Conservation (phyloP, 2,888 invertebrate species). For the Oscheius sp. region DNA sequence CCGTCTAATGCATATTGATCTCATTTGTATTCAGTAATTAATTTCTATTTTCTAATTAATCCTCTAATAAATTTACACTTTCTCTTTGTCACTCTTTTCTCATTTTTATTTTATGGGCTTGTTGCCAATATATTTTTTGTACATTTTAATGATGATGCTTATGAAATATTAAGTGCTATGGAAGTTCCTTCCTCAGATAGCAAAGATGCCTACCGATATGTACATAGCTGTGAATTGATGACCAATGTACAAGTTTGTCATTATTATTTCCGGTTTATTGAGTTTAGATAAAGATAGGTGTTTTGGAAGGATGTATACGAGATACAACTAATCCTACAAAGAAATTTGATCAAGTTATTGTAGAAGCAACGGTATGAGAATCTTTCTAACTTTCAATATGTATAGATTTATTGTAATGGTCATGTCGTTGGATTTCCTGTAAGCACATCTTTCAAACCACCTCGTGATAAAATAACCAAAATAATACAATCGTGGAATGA, state of each 20-base stretch:
- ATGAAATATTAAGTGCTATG: neutral
- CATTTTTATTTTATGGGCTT: too few relatives aligned
- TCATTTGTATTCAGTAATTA: neutral
- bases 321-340: constrained; percentile 43
- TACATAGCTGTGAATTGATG: constrained; percentile 53
- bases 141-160: neutral
- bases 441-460: constrained; percentile 54
- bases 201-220: constrained; percentile 37
- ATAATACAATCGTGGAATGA: constrained; percentile 62
- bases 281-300: constrained; percentile 42
- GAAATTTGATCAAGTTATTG: constrained; percentile 42
- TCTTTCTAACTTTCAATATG: neutral
- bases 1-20: neutral
- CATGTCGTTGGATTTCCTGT: constrained; percentile 60
- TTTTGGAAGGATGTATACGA: constrained; percentile 49
- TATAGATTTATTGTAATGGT: constrained; percentile 63
- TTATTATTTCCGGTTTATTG: too few relatives aligned
- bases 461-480: constrained; percentile 41
- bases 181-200: constrained; percentile 3
- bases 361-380: constrained; percentile 37
- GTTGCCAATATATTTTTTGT: neutral
- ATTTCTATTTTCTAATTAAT: neutral
- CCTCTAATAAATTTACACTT: neutral
- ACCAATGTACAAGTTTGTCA: constrained; percentile 44
- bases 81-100: neutral